Base-by-base conservation (phyloP, 2,888 invertebrate species). In the Toxonevra muliebris region DNA sequence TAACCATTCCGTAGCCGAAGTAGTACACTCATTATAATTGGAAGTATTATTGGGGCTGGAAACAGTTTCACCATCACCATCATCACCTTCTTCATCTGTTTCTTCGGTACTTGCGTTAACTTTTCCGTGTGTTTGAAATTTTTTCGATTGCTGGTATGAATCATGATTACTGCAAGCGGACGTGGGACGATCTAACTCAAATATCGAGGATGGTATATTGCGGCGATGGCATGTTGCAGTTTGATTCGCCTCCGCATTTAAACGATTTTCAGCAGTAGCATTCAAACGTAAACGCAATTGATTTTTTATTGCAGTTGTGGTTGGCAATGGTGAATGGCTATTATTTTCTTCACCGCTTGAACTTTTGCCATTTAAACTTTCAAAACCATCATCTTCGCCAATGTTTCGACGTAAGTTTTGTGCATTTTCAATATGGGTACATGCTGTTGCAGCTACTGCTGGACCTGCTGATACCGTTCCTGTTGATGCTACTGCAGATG, bases 281-380 rank as follows among this genome's bases (percentile, higher is more conserved):
- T 79, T 80, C 9, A 81, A 71, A 52, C 83, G 79, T 62, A 82
- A 69, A 0, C 84, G 81, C n/a, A 83, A 67, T 66, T 78, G 80
- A 59, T 66, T 79, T 57, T 71, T 69, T 1, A 68, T 69, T 8
- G 66, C 41, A 13, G 64, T 69, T 40, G 54, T 60, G 40, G 15
- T n/a, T 2, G 55, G 45, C 52, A 43, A 19, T 15, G 42, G 52
- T 19, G 15, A 9, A 58, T 52, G 65, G 19, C 50, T 73, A 68
- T 80, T 80, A 43, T 71, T 73, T 69, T 86, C 87, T 74, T 87
- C 87, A 54, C 88, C 88, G 77, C 91, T 92, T 0, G 93, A 93
- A 73, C 91, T 92, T 80, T 93, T 93, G 11, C 93, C 93, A 77
- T 93, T 93, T 10, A 94, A 87, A 82, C 94, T 94, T 86, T 94